Base-by-base conservation (phyloP, 1,140 invertebrate species). In the Sogatella furcifera region DNA sequence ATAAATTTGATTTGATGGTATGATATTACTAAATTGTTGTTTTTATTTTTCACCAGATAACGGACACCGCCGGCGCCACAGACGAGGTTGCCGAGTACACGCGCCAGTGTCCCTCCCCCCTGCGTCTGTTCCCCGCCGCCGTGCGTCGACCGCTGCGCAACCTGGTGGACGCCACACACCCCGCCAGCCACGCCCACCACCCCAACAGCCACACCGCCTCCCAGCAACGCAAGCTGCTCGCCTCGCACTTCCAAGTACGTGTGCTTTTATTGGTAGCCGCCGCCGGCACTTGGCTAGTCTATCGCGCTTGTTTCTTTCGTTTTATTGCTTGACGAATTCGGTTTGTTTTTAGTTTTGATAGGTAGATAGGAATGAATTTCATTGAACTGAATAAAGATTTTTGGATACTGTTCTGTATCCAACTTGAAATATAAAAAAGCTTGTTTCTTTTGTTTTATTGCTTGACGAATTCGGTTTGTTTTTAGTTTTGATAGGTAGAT, bases 21-120 rank as follows among this genome's bases (percentile, higher is more conserved):
- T n/a, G n/a, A n/a, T n/a, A n/a, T n/a, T n/a, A n/a, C n/a, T n/a
- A n/a, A n/a, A 44, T n/a, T 44, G 9, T 4, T 19, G 9, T 44
- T 44, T 2, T 44, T 4, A 2, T 44, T 44, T 38, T 9, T 38
- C 11, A 2, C 11, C 34, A 38, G 34, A 38, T 38, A 38, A 38
- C 34, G 11, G 34, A 38, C 9, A 10, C 2, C 8, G 46, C 46
- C 21, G 46, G 46, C 10, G 55, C 44, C 10, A 52, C 44, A 5
- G 66, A 69, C 54, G 71, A 69, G 57, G 70, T 73, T 42, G 67
- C 67, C 21, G 78, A 80, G 61, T 75, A 81, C 71, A 80, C 85
- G 65, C 82, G 86, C 63, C 88, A 88, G 10, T 95, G 92, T 74
- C 91, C 91, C 41, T 94, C 89, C 72, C 89, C 86, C 59, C 79